Percentiles rank a stretch among this genome's conserved stretches.
Conservation (phyloP, 2,888 invertebrate genomes). For the Lapara coniferarum region DNA sequence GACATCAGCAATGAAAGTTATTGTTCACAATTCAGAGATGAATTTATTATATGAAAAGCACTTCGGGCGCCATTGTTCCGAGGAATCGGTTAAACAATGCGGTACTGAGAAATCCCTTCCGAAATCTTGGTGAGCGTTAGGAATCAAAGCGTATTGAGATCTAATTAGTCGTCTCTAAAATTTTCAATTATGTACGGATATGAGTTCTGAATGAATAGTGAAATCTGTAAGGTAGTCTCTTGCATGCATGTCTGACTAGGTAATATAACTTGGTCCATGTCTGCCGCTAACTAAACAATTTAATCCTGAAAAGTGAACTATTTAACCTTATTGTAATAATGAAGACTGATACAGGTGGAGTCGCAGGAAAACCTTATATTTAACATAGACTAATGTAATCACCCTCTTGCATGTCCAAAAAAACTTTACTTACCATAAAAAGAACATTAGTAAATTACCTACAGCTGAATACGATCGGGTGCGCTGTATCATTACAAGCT, state of each 20-base stretch:
- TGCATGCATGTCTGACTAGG: neutral
- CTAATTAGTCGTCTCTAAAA: neutral
- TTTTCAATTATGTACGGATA: neutral
- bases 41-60: conserved; percentile 58
- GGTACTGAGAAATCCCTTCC: neutral
- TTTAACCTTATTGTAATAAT: neutral
- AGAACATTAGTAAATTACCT: conserved; percentile 16
- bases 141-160: neutral
- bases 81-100: conserved; percentile 38
- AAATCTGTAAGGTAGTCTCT: neutral
- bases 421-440: conserved; percentile 9
- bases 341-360: too few relatives aligned
- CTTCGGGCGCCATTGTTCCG: conserved; percentile 53
- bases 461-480: too few relatives aligned
- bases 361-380: too few relatives aligned
- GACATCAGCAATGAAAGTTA: conserved; percentile 29
- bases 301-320: too few relatives aligned
- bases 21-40: conserved; percentile 34
- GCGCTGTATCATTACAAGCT: neutral
- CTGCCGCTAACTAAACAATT: too few relatives aligned
- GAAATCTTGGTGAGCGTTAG: neutral
- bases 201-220: too few relatives aligned
- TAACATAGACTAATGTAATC: neutral
- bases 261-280: too few relatives aligned
- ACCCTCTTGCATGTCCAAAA: conserved; percentile 3